These are phyloP conservation scores for Heteromurus nitidus DNA, from an alignment of 2,888 invertebrate genomes.

Conservation along the genomic window DNA sequence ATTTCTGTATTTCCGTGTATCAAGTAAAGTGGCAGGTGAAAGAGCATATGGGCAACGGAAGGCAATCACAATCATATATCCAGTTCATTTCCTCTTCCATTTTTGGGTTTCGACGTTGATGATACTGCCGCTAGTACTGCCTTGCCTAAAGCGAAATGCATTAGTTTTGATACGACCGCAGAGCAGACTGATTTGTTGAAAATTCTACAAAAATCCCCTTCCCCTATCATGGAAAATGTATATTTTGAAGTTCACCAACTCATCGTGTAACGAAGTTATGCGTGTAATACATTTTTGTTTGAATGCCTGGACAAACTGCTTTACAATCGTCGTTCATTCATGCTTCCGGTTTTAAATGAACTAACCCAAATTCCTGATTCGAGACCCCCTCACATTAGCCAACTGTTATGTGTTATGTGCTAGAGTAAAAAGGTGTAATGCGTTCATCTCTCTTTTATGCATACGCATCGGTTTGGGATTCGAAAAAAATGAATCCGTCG, in stretches of 20 bases:
- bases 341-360: too few species aligned
- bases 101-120: not conserved
- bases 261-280: not conserved
- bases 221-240: not conserved
- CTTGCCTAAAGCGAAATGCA: not conserved
- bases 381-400: too few species aligned
- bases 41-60: not conserved
- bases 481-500: too few species aligned
- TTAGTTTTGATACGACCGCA: too few species aligned
- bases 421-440: too few species aligned
- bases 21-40: not conserved
- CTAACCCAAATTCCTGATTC: too few species aligned
- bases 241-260: not conserved
- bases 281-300: not conserved
- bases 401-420: too few species aligned
- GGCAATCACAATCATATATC: not conserved
- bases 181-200: too few species aligned
- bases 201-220: not conserved
- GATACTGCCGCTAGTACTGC: not conserved
- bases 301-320: not conserved
- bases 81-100: not conserved
- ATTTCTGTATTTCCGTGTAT: too few species aligned
- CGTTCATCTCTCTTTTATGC: too few species aligned
- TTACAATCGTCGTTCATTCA: too few species aligned
- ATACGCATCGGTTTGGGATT: too few species aligned